Conservation (phyloP, 2,113 vertebrate species). For the Campylomormyrus tamandua region DNA sequence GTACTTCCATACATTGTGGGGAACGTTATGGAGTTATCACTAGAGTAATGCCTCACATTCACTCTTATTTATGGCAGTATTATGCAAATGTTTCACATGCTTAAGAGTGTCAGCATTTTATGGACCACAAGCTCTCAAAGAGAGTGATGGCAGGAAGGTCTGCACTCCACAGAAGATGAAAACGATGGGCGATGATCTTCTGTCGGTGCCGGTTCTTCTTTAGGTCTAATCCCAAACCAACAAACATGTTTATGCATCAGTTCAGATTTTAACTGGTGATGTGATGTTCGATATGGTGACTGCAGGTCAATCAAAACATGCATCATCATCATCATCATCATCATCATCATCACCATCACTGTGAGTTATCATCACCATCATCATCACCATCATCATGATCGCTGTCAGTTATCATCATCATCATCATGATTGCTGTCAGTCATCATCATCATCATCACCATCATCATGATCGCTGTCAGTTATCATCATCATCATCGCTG, state of each 20-base stretch:
- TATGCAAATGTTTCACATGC: conserved; percentile 8
- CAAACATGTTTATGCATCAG: neutral
- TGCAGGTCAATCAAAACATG: neutral
- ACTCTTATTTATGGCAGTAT: neutral
- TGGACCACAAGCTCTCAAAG: neutral
- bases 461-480: no score
- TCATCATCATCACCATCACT: neutral
- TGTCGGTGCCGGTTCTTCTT: neutral
- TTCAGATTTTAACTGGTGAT: neutral
- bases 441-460: no score
- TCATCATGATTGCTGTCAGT: neutral
- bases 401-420: no score
- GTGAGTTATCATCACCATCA: neutral
- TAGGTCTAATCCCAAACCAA: conserved; percentile 6
- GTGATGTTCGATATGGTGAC: neutral
- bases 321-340: neutral
- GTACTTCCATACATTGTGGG: neutral
- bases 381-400: neutral
- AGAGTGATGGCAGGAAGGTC: neutral
- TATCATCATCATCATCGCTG: no score
- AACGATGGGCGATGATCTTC: neutral
- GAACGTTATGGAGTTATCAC: neutral
- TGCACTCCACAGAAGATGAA: neutral
- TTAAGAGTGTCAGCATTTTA: neutral
- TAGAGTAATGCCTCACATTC: neutral